Evolutionary conservation across 2,113 vertebrate species (phyloP).

Genomic region (Cardinalis cardinalis): DNA sequence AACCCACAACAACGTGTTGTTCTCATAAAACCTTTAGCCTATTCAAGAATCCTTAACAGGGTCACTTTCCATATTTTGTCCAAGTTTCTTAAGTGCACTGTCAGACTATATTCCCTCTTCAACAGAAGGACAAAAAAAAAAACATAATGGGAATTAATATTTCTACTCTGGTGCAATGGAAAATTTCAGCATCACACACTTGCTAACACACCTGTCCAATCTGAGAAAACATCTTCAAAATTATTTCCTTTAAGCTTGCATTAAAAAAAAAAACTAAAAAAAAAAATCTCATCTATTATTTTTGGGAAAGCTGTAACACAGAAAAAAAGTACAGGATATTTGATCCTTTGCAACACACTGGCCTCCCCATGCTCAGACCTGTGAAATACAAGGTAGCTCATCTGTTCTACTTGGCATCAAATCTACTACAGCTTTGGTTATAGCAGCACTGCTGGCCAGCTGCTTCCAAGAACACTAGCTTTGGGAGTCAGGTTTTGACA

Average conservation of each 20-base stretch:
- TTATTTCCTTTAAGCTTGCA: neutral
- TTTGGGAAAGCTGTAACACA: neutral
- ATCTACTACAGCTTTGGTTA: neutral
- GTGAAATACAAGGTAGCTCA: neutral
- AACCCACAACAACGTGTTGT: neutral
- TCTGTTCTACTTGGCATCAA: neutral
- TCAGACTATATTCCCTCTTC: neutral
- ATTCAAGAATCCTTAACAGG: neutral
- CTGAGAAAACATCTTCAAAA: neutral
- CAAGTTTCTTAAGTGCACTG: neutral
- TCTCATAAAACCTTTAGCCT: neutral
- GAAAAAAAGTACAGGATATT: neutral
- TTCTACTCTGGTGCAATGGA: neutral
- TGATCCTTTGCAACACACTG: neutral
- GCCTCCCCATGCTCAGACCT: neutral
- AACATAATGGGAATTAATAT: neutral
- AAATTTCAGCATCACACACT: neutral
- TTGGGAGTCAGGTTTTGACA: neutral
- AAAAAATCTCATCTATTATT: neutral
- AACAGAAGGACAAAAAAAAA: neutral
- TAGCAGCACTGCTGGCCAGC: neutral
- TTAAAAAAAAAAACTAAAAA: neutral
- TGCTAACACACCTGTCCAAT: neutral
- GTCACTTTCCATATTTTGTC: neutral
- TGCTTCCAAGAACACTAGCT: neutral